phyloP scores from a whole-genome alignment of 2,797 vertebrate species.

The Tiaroga cobitis region DNA sequence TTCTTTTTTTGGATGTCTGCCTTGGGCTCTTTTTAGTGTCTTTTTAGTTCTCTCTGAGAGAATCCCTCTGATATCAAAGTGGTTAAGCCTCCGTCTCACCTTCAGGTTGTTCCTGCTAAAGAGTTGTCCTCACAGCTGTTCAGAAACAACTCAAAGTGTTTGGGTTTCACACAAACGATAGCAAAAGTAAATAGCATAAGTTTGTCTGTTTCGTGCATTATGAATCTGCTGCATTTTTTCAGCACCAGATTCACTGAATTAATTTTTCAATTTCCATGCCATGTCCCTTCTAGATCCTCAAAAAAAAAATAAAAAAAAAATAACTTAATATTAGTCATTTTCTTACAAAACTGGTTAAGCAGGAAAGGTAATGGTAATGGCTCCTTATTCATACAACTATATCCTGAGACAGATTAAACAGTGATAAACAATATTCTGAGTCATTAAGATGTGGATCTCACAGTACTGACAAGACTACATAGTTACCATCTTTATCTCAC shows the following conservation, averaged over 20 bases:
- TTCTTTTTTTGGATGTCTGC: conserved; percentile 39
- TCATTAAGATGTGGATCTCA: conserved; percentile 23
- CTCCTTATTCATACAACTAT: neutral
- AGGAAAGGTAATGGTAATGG: neutral
- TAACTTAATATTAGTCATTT: neutral
- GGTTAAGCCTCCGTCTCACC: conserved; percentile 41
- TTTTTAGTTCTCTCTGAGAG: conserved; percentile 59
- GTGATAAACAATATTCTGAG: conserved; percentile 4
- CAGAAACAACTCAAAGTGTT: conserved; percentile 12
- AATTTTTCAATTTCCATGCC: neutral
- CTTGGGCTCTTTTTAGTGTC: conserved; percentile 60
- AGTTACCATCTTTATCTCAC: conserved; percentile 4
- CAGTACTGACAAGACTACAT: neutral
- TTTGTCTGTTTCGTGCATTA: neutral
- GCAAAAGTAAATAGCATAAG: neutral
- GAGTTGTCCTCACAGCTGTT: neutral
- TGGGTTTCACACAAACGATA: neutral
- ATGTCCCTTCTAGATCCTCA: no score
- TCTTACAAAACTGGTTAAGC: neutral
- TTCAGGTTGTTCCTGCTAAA: conserved; percentile 34
- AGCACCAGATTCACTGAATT: neutral
- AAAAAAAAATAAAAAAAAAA: neutral
- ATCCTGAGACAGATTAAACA: neutral
- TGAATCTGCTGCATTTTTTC: no score
- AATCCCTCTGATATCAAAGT: conserved; percentile 62